Evolutionary conservation across 37 sponge, comb jelly and placozoan species (phyloP), one percentile per base, ranked within the genome.

Genomic region (Ianthella basta): DNA sequence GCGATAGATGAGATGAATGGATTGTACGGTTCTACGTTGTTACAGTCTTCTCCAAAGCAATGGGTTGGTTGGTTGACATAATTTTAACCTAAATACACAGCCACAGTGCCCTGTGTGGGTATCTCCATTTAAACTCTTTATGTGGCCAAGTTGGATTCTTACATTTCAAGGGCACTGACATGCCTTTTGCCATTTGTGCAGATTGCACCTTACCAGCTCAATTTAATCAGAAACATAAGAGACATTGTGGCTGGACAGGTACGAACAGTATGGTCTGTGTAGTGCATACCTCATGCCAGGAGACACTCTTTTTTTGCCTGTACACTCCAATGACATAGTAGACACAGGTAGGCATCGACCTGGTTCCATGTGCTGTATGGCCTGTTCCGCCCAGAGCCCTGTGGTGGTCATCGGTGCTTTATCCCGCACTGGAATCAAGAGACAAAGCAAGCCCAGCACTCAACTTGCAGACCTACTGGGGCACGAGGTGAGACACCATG

Each of bases 1-100:
- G 86, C 89, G 1, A 78, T 92, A 21, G 92, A 92, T 82, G 83
- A 79, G 15, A 86, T 86, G 55, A 88, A 92, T 83, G 89, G 86
- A 10, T 74, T 74, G 64, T 92, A 85, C 68, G 88, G 78, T 57
- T 87, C 89, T 27, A 86, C 86, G 15, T 36, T 79, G 14, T 19
- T 88, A 19, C 59, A 66, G 55, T 18, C n/a, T 4, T 54, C 33
- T 27, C 60, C 74, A 16, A 81, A 70, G 41, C 61, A 87, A 74
- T 56, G 80, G 73, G 91, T 91, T 37, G 60, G 81, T 65, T 0
- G 56, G 19, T 32, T 20, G 24, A 38, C 25, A 34, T 55, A 19
- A n/a, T 80, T 2, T 23, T 56, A 34, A 55, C 15, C 25, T 34
- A 4, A 16, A 0, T 23, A 0, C 23, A 55, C 27, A 0, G 29